Base-by-base conservation (phyloP, 2,888 invertebrate genomes). In the Chymomyza fuscimana region DNA sequence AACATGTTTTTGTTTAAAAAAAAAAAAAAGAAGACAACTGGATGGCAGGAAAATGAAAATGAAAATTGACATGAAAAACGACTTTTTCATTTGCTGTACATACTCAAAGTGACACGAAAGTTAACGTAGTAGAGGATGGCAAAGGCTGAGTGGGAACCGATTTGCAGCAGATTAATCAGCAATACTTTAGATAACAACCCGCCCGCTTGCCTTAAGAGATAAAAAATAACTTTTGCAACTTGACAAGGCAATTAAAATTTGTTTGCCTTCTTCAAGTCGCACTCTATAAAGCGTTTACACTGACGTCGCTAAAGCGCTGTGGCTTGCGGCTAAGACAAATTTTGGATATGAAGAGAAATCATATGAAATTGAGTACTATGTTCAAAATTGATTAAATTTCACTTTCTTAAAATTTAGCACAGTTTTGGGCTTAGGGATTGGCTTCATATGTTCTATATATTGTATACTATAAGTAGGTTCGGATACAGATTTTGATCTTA, bases 51-150 rank as follows among this genome's bases (percentile, higher is more conserved):
- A 29, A 59, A 59, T 29, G 25, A 58, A 78, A 73, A 73, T 74
- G 68, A 77, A 80, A 76, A 76, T 65, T 69, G 73, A 76, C 72
- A 71, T 67, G 69, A 50, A 69, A 78, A 80, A 73, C 72, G 65
- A 75, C 76, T 72, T 79, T 78, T 69, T 58, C 62, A 72, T 56
- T 76, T 58, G 58, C 29, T n/a, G 19, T 22, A 12, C 25, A 25
- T 25, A 4, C 25, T 25, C 25, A 25, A 3, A 25, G 25, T 25
- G 2, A 25, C 4, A 25, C 56, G 19, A 56, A 56, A 56, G 10
- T 10, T 10, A 58, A 58, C 19, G 4, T 58, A 0, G 12, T 32
- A 32, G 40, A 46, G 40, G 7, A 15, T 54, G 19, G 7, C 16
- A 54, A 19, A 5, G 52, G 52, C 52, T 19, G 16, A 16, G 52